A percentile compares a stretch with the other conserved stretches of the same genome.
These are phyloP conservation scores for Menura novaehollandiae DNA, from an alignment of 2,113 vertebrate genomes.

Conservation along the genomic window DNA sequence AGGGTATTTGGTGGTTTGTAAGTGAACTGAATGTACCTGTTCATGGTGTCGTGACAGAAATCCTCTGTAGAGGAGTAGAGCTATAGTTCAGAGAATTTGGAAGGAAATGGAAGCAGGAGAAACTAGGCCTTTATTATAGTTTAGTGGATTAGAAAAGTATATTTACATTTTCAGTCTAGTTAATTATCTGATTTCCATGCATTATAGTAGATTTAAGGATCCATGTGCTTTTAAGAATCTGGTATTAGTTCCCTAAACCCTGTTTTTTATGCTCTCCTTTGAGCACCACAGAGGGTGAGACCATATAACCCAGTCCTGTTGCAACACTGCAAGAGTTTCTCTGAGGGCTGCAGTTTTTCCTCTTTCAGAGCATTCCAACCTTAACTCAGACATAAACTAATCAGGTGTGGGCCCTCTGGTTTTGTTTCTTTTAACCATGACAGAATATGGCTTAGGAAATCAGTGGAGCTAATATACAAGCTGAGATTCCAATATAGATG, in stretches of 20 bases:
- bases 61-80: background rate
- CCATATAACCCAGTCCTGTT: background rate
- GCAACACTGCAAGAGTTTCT: background rate
- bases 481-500: background rate
- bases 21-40: background rate
- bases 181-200: background rate
- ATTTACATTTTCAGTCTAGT: background rate
- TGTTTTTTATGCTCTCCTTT: background rate
- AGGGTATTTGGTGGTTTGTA: background rate
- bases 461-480: background rate
- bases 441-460: background rate
- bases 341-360: background rate
- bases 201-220: background rate
- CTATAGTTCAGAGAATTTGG: background rate
- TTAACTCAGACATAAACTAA: background rate
- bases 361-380: background rate
- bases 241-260: background rate
- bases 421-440: background rate
- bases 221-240: background rate
- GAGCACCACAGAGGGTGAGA: background rate
- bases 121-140: background rate
- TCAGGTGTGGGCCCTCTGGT: background rate
- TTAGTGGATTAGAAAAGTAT: background rate
- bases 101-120: background rate
- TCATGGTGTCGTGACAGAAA: background rate